Evolutionary conservation across 2,797 vertebrate genomes (phyloP), one percentile per base, ranked within the genome.

Genomic region (Epinephelus malabaricus): DNA sequence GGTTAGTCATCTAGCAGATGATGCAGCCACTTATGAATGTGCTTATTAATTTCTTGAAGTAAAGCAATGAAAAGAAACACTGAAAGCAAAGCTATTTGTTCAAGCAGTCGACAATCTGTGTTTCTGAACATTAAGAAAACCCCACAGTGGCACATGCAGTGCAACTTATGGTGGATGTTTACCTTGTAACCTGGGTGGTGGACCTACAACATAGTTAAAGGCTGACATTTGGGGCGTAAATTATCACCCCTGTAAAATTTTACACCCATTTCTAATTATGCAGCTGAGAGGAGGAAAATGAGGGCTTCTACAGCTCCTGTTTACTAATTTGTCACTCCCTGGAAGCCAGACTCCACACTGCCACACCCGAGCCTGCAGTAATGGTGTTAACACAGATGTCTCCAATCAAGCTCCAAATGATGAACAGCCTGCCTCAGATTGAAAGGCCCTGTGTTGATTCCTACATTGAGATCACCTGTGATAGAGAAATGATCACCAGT

Each of bases 251-350:
- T 34, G 45, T 77, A 34, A 67, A 38, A 62, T 21, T 68, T 65
- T 67, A 77, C 56, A 65, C 63, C 69, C 2, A 72, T 60, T 45
- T 71, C 74, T 81, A 71, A 81, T 58, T 61, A 66, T 47, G 55
- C 72, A 60, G 60, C 19, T 54, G 3, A 61, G 23, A 61, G 43
- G 69, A 68, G 40, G 53, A 21, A 74, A 75, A 78, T 69, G 2
- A 84, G 3, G 12, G 13, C 15, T 54, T 72, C 64, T 43, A 10
- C 40, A 55, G 25, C 63, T 72, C 49, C 66, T 87, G 68, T 69
- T 71, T 69, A 76, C 50, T 72, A 71, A 65, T 81, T 69, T 25
- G 55, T 67, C 5, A 0, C 19, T 19, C 11, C 34, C 2, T 50
- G 6, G 34, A 34, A 34, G 34, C 34, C 43, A 38, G 3, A 43